These are phyloP conservation scores for Spea bombifrons DNA, from an alignment of 2,113 vertebrate species.

Conservation along the genomic window DNA sequence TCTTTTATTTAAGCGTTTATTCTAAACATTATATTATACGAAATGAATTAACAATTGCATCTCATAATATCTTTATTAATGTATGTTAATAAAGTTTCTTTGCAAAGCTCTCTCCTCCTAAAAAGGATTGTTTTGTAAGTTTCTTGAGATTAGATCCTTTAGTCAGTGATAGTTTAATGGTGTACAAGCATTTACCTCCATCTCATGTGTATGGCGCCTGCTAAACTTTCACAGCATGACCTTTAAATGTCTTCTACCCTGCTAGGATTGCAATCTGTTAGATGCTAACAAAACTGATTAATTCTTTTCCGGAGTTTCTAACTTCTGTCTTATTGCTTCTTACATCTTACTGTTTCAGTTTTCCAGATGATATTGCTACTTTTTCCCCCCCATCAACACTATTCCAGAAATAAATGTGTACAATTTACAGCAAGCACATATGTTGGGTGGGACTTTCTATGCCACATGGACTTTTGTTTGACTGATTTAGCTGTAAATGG, in stretches of 20 bases:
- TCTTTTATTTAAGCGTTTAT: not conserved
- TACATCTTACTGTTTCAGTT: constrained; percentile 52
- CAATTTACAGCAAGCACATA: constrained; percentile 47
- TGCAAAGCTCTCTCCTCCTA: too few relatives aligned
- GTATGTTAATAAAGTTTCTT: too few relatives aligned
- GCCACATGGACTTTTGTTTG: constrained; percentile 43
- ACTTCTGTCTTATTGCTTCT: constrained; percentile 49
- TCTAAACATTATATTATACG: too few relatives aligned
- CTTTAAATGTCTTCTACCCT: constrained; percentile 56
- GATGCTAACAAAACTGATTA: constrained; percentile 60
- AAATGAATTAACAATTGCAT: too few relatives aligned
- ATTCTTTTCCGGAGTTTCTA: constrained; percentile 56
- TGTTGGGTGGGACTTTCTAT: constrained; percentile 30
- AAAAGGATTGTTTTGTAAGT: constrained; percentile 35
- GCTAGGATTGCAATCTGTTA: constrained; percentile 60
- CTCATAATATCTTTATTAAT: too few relatives aligned
- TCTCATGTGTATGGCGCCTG: constrained; percentile 52
- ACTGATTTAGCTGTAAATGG: constrained; percentile 14
- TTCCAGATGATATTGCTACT: constrained; percentile 50
- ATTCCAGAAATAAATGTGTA: constrained; percentile 20
- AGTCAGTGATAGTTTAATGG: constrained; percentile 61
- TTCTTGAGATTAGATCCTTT: constrained; percentile 49
- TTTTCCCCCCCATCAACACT: constrained; percentile 24
- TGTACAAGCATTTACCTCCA: constrained; percentile 60
- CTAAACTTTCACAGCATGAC: constrained; percentile 58